Evolutionary conservation across 1,140 invertebrate species (phyloP).

Genomic region (Drosophila hydei): DNA sequence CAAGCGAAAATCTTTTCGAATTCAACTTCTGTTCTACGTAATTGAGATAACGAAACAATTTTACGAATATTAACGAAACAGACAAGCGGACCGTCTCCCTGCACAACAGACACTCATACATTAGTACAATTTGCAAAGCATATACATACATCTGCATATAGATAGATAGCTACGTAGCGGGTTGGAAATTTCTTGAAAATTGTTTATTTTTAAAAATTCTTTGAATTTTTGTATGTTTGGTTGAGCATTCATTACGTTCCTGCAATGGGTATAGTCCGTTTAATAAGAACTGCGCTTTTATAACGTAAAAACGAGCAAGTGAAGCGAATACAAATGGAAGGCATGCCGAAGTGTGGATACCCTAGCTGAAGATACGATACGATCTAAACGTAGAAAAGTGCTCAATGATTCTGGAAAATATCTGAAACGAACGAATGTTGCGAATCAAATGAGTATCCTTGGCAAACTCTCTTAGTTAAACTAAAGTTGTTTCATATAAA

Average conservation of each 20-base stretch:
- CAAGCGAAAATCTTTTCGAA: background rate
- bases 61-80: background rate
- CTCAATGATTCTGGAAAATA: too few relatives aligned
- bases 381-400: too few relatives aligned
- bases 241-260: slow-evolving; percentile 24
- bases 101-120: background rate
- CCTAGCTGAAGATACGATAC: background rate
- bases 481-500: too few relatives aligned
- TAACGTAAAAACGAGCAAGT: slow-evolving; percentile 23
- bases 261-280: slow-evolving; percentile 22
- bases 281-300: slow-evolving; percentile 39
- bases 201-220: slow-evolving; percentile 64
- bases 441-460: too few relatives aligned
- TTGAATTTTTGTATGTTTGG: slow-evolving; percentile 31
- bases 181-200: slow-evolving; percentile 55
- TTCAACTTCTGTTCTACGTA: slow-evolving; percentile 2
- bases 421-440: too few relatives aligned
- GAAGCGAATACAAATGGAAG: too few relatives aligned
- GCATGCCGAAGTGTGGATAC: background rate
- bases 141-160: background rate
- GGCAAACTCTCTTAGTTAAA: too few relatives aligned
- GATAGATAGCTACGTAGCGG: slow-evolving; percentile 3
- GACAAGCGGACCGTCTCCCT: background rate
- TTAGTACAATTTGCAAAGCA: slow-evolving; percentile 7
- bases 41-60: slow-evolving; percentile 14